Evolutionary conservation across 2,797 vertebrate species (phyloP).

Genomic region (Sebastes hopkinsi): DNA sequence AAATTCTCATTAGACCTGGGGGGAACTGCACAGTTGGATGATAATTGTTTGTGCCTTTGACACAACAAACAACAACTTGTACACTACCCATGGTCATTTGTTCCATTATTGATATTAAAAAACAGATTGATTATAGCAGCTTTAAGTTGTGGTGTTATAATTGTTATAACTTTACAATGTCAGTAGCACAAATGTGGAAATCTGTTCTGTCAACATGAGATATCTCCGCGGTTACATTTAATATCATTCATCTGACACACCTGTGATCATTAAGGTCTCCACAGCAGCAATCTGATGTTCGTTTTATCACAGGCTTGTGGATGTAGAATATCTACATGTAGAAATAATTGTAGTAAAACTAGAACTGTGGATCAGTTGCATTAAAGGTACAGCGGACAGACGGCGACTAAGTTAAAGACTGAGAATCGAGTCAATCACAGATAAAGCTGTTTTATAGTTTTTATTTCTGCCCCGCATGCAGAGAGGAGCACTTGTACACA

Average conservation of each 20-base stretch:
- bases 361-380: neutral
- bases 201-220: conserved; percentile 18
- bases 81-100: neutral
- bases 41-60: neutral
- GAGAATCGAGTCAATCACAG: neutral
- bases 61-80: neutral
- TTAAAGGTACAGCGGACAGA: neutral
- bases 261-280: conserved; percentile 11
- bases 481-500: neutral
- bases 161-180: too few relatives aligned
- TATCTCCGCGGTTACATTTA: neutral
- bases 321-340: neutral
- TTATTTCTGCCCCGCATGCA: conserved; percentile 6
- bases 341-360: neutral
- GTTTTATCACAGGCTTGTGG: neutral
- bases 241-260: neutral
- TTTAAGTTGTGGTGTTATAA: neutral
- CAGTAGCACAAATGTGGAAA: neutral
- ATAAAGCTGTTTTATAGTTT: conserved; percentile 5
- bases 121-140: neutral
- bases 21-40: neutral
- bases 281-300: neutral
- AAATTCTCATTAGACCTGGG: neutral
- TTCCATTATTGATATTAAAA: neutral
- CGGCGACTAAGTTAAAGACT: neutral